phyloP scores from a whole-genome alignment of 2,113 vertebrate genomes.

The Corythaixoides concolor region DNA sequence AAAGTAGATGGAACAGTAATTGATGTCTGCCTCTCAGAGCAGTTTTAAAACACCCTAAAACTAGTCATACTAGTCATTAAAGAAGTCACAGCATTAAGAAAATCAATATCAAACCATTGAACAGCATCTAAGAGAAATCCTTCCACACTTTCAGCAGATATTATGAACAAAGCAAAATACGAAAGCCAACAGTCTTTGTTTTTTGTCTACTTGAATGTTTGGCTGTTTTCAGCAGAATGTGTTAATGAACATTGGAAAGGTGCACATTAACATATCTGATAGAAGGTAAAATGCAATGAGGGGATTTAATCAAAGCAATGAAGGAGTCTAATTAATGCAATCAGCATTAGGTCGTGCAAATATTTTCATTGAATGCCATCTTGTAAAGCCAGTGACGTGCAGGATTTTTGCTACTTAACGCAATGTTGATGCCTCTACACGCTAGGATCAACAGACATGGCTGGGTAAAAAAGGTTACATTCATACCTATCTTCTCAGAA shows the following conservation, averaged over 20 bases:
- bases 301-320: slow-evolving; percentile 80
- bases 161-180: slow-evolving; percentile 66
- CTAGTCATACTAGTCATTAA: not conserved
- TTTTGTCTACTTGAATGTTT: slow-evolving; percentile 60
- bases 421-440: not conserved
- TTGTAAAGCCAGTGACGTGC: slow-evolving; percentile 79
- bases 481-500: not conserved
- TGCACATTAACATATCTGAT: slow-evolving; percentile 76
- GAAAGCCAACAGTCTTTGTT: slow-evolving; percentile 44
- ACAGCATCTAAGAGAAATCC: not conserved
- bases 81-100: slow-evolving; percentile 25
- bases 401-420: slow-evolving; percentile 46
- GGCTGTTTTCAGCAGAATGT: slow-evolving; percentile 68
- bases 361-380: slow-evolving; percentile 84
- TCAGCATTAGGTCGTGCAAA: slow-evolving; percentile 82
- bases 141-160: slow-evolving; percentile 31
- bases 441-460: slow-evolving; percentile 15
- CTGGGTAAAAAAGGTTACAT: not conserved
- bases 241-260: slow-evolving; percentile 73
- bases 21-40: slow-evolving; percentile 17
- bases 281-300: slow-evolving; percentile 76
- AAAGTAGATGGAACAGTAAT: slow-evolving; percentile 19
- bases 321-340: slow-evolving; percentile 80
- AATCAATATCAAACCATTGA: slow-evolving; percentile 48
- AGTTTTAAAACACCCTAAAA: slow-evolving; percentile 12